These are phyloP conservation scores for Aporophyla nigra DNA, from an alignment of 2,888 invertebrate genomes.

Conservation along the genomic window DNA sequence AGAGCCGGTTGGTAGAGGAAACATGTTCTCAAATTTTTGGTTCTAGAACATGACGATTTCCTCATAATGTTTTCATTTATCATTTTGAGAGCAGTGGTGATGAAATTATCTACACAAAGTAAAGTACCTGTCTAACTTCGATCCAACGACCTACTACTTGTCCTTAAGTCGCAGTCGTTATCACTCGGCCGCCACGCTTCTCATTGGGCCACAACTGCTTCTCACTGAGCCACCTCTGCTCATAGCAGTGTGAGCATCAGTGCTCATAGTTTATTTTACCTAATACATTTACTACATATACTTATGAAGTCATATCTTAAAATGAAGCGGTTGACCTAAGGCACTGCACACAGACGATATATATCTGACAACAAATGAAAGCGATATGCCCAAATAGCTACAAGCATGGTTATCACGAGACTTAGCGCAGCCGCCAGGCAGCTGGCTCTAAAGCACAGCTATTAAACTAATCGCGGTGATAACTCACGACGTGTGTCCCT, in stretches of 20 bases:
- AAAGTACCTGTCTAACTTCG: neutral
- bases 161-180: neutral
- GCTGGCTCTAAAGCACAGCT: conserved; percentile 74
- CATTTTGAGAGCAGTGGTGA: neutral
- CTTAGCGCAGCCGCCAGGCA: conserved; percentile 72
- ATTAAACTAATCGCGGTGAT: conserved; percentile 87
- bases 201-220: neutral
- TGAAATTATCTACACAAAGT: neutral
- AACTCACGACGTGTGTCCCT: conserved; percentile 80
- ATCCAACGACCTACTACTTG: neutral
- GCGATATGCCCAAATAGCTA: conserved; percentile 77
- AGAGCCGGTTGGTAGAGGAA: neutral
- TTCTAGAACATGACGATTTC: neutral
- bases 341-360: conserved; percentile 60
- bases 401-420: conserved; percentile 75
- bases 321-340: conserved; percentile 39
- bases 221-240: neutral
- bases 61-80: neutral
- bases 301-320: conserved; percentile 9
- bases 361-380: conserved; percentile 80
- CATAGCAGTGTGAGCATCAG: too few relatives aligned
- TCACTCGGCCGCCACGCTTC: neutral
- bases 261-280: neutral
- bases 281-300: neutral
- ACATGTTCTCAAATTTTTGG: neutral